Evolutionary conservation across 2,888 invertebrate genomes (phyloP).

Genomic region (Rhingia rostrata): DNA sequence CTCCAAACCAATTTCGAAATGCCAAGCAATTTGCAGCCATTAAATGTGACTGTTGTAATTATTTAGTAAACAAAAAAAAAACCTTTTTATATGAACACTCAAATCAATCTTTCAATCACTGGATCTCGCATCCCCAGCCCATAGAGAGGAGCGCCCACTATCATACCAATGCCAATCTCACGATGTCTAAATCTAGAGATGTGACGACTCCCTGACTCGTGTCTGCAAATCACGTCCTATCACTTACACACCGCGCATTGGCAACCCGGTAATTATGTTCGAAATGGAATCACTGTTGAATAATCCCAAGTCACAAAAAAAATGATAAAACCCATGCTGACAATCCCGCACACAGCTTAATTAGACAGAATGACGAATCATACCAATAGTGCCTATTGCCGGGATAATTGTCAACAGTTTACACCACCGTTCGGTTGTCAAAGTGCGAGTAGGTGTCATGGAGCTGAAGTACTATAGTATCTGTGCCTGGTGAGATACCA

Average conservation of each 20-base stretch:
- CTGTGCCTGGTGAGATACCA: neutral
- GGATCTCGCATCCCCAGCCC: neutral
- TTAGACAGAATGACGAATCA: slow-evolving; percentile 43
- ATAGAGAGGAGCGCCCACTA: slow-evolving; percentile 53
- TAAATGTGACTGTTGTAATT: slow-evolving; percentile 35
- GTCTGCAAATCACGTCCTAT: slow-evolving; percentile 64
- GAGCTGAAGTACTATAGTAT: slow-evolving; percentile 12
- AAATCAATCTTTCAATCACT: slow-evolving; percentile 50
- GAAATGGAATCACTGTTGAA: slow-evolving; percentile 29
- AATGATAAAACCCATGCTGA: slow-evolving; percentile 34
- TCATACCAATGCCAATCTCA: slow-evolving; percentile 36
- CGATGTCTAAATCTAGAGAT: slow-evolving; percentile 25
- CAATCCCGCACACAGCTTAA: slow-evolving; percentile 51
- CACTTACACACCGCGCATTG: slow-evolving; percentile 47
- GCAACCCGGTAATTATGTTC: slow-evolving; percentile 54
- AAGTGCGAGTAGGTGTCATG: neutral
- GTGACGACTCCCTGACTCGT: slow-evolving; percentile 44
- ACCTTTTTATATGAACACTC: slow-evolving; percentile 31
- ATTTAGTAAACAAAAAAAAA: slow-evolving; percentile 27
- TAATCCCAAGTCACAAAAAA: slow-evolving; percentile 18
- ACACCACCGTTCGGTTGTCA: neutral
- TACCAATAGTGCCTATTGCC: slow-evolving; percentile 31
- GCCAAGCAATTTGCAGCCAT: slow-evolving; percentile 61
- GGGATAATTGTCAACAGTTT: slow-evolving; percentile 40
- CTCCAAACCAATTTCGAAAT: slow-evolving; percentile 37